A percentile compares a stretch with the other conserved stretches of the same genome.
phyloP scores from a whole-genome alignment of 1,140 invertebrate species.

The Triops longicaudatus region DNA sequence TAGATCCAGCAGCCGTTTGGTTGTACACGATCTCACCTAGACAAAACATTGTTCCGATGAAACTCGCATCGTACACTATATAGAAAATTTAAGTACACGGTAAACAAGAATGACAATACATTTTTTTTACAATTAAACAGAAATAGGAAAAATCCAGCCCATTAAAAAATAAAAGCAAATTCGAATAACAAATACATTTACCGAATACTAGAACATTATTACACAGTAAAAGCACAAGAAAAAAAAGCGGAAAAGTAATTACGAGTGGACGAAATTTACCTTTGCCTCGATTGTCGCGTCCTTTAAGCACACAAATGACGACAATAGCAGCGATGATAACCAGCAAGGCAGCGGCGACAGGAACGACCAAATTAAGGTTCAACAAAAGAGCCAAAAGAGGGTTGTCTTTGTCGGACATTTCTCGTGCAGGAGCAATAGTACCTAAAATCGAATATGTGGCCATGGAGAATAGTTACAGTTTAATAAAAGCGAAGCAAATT shows the following conservation, averaged over 20 bases:
- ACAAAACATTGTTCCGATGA: constrained; percentile 28
- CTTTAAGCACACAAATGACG: constrained; percentile 77
- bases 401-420: constrained; percentile 61
- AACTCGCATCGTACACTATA: background rate
- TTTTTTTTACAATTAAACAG: too few species aligned
- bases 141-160: too few species aligned
- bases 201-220: too few species aligned
- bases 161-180: too few species aligned
- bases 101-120: background rate
- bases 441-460: constrained; percentile 48
- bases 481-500: constrained; percentile 31
- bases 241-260: constrained; percentile 32
- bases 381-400: constrained; percentile 53
- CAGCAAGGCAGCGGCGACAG: constrained; percentile 79
- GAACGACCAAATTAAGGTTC: constrained; percentile 86
- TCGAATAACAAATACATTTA: too few species aligned
- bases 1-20: constrained; percentile 60
- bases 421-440: constrained; percentile 82
- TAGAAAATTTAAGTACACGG: background rate
- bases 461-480: background rate
- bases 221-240: too few species aligned
- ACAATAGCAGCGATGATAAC: constrained; percentile 85
- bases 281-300: constrained; percentile 67
- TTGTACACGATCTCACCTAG: constrained; percentile 83
- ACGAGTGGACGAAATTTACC: constrained; percentile 46